These are phyloP conservation scores for Thaleichthys pacificus DNA, from an alignment of 2,797 vertebrate genomes.

Conservation along the genomic window DNA sequence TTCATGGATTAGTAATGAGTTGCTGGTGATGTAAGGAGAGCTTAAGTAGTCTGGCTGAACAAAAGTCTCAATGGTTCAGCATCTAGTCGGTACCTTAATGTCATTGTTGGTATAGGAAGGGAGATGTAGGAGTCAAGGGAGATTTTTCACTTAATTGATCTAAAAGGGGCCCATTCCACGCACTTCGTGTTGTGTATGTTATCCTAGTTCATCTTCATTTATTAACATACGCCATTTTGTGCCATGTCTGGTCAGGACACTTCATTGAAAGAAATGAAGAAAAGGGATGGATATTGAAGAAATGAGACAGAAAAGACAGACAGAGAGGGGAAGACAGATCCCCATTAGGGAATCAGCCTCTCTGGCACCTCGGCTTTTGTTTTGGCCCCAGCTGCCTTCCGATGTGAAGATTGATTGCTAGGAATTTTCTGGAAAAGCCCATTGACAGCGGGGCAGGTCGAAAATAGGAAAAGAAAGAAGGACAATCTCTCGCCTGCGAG, in stretches of 20 bases:
- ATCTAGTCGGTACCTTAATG: not conserved
- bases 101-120: not conserved
- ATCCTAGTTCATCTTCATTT: not conserved
- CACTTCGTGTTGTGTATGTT: no score
- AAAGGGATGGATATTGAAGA: not conserved
- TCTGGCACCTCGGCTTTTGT: slow-evolving; percentile 48
- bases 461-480: slow-evolving; percentile 70
- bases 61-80: not conserved
- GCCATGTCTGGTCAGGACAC: not conserved
- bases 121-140: not conserved
- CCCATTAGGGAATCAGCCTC: slow-evolving; percentile 47
- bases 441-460: slow-evolving; percentile 59
- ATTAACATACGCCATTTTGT: not conserved
- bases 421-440: slow-evolving; percentile 59
- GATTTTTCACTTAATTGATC: not conserved
- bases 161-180: not conserved
- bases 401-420: slow-evolving; percentile 61
- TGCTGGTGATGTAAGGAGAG: slow-evolving; percentile 50
- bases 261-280: not conserved
- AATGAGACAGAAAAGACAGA: slow-evolving; percentile 28
- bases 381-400: slow-evolving; percentile 51
- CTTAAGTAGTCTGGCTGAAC: not conserved
- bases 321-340: slow-evolving; percentile 21
- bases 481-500: slow-evolving; percentile 62
- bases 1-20: slow-evolving; percentile 75